Evolutionary conservation across 1,140 invertebrate species (phyloP).

Genomic region (Psix sp.): DNA sequence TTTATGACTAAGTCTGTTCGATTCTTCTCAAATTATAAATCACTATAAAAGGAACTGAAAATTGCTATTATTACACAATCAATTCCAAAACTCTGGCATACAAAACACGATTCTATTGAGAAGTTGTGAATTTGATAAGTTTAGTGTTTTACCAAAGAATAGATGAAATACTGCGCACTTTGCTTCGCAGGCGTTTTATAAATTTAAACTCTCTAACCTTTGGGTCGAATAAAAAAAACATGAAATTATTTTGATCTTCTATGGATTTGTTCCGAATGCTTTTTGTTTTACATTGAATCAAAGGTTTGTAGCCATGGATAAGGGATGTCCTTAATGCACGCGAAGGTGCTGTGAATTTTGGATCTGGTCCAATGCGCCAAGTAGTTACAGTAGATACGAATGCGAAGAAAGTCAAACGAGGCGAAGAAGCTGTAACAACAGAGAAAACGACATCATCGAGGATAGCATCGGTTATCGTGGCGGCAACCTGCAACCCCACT

Average conservation of each 20-base stretch:
- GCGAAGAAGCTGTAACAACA: conserved; percentile 25
- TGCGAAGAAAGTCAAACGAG: conserved; percentile 12
- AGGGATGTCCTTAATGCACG: conserved; percentile 37
- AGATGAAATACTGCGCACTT: no score
- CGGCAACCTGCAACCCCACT: conserved; percentile 55
- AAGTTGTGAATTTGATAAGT: no score
- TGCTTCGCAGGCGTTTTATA: no score
- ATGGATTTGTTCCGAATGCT: neutral
- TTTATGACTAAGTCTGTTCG: conserved; percentile 31
- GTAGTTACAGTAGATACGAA: conserved; percentile 11
- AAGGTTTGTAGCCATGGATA: conserved; percentile 14
- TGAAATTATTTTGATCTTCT: no score
- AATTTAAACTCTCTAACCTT: no score
- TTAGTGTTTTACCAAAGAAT: no score
- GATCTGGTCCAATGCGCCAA: conserved; percentile 34
- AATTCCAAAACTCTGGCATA: no score
- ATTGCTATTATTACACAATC: no score
- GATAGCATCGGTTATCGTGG: conserved; percentile 29
- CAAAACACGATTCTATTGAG: no score
- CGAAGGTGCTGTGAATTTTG: conserved; percentile 33
- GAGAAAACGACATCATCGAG: conserved; percentile 37
- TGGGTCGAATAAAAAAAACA: no score
- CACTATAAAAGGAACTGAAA: neutral
- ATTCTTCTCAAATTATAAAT: conserved; percentile 42
- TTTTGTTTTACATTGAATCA: neutral